Evolutionary conservation across 2,888 invertebrate genomes (phyloP), one percentile per base, ranked within the genome.

Genomic region (Chloromyia formosa): DNA sequence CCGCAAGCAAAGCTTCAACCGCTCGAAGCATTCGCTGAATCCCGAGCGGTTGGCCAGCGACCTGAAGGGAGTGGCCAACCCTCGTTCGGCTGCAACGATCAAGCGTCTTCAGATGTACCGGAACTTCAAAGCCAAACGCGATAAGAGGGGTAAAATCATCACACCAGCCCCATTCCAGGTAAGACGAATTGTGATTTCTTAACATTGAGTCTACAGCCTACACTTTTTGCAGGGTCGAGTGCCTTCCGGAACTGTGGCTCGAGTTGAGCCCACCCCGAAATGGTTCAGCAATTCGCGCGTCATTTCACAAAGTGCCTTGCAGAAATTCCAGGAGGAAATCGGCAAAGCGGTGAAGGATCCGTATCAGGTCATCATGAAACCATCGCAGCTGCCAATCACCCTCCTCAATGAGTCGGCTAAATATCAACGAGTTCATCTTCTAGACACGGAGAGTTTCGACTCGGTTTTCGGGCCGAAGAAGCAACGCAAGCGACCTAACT

Each of bases 221-320:
- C 2, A 5, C 20, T 10, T 49, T 14, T 66, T 66, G 2, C 68
- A 85, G 90, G 94, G 93, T 61, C 91, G 92, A 86, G 86, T 97
- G 22, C 87, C 93, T 14, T 92, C 97, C 42, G 99, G 99, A 23
- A 92, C 95, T 0, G 91, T 93, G 82, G 96, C 98, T 40, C 89
- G 98, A 75, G 95, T 99, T 0, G 99, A 98, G 86, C 99, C 99
- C 1, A 97, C 95, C 80, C 95, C 97, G 81, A 96, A 94, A 84
- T 99, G 99, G 99, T 99, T 99, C 85, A 97, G 98, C 16, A 99
- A 99, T 84, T 97, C 98, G 0, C 89, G 97, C 77, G 97, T 99
- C 0, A 96, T 99, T 79, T 94, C 96, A 0, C 98, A 99, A 86
- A 92, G 89, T 81, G 92, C 94, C 0, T 82, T 95, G 40, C 95